phyloP scores from a whole-genome alignment of 2,113 vertebrate species.

The Myotis lucifugus region DNA sequence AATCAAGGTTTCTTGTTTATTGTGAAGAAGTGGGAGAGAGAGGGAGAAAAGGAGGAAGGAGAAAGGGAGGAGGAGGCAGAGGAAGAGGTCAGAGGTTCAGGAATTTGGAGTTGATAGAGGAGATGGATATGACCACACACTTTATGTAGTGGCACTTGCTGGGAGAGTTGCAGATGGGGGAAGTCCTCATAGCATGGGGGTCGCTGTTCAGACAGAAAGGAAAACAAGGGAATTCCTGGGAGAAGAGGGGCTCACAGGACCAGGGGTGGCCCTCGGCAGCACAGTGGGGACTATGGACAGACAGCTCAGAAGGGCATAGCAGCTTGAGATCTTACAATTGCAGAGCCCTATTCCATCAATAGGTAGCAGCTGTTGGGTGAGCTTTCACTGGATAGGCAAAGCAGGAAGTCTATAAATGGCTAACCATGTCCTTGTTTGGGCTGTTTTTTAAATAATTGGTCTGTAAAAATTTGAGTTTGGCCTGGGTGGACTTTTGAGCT shows the following conservation, averaged over 20 bases:
- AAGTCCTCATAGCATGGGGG: too few relatives aligned
- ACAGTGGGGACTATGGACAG: not conserved
- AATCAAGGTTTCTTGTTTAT: not conserved
- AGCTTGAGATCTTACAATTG: not conserved
- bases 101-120: not conserved
- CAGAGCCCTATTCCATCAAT: not conserved
- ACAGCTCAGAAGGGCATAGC: not conserved
- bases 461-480: not conserved
- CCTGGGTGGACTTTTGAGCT: not conserved
- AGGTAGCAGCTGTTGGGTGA: not conserved
- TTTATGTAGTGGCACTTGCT: not conserved
- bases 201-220: not conserved
- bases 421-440: not conserved
- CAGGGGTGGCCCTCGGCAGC: not conserved
- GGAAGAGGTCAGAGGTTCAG: not conserved
- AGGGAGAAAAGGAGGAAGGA: not conserved
- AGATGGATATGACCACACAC: not conserved
- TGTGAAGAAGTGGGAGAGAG: not conserved
- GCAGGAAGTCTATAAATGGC: not conserved
- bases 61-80: too few relatives aligned
- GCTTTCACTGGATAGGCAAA: not conserved
- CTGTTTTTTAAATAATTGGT: not conserved
- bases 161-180: not conserved
- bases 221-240: not conserved
- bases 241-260: fast-evolving